Evolutionary conservation across 2,797 vertebrate genomes (phyloP), one percentile per base, ranked within the genome.

Genomic region (Mormyrops boulengeri): DNA sequence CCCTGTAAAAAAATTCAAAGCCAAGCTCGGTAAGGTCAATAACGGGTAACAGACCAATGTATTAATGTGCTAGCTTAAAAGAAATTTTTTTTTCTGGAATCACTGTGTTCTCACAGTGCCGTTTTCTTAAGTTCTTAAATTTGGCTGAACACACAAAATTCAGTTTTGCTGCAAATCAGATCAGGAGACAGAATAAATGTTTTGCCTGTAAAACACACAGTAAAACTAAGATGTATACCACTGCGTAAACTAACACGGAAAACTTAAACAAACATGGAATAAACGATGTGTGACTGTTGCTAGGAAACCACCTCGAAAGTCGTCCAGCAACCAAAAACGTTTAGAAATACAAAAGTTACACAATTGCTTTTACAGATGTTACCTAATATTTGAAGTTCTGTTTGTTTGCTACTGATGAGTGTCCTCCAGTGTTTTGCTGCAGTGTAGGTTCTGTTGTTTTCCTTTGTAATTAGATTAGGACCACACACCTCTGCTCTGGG

Each of bases 1-100:
- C 95, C 93, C 95, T 95, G 96, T 95, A 95, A 95, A 95, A 89
- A 95, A 57, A 95, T 96, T 96, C 94, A 96, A 96, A 96, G 95
- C 90, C 91, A 73, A 92, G 93, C 92, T 94, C 93, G 92, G 92
- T 92, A 92, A 94, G 93, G 93, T 95, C 95, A 95, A 95, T 94
- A 95, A 94, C 94, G 95, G 94, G 95, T 96, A 96, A 96, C 93
- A 94, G 93, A 93, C 92, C 92, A 86, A 94, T 95, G 96, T 96
- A 96, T 94, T 94, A 94, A 95, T 92, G 92, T 77, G 89, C 90
- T 93, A 89, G 90, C 91, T 93, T 85, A 89, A 91, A 89, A 87
- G 19, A 86, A 91, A n/a, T 2, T 55, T 52, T 49, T 69, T 66
- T 17, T 90, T 87, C 66, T 44, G 89, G 57, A 87, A 52, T 80